phyloP scores from a whole-genome alignment of 2,113 vertebrate species.

The Urocynchramus pylzowi region DNA sequence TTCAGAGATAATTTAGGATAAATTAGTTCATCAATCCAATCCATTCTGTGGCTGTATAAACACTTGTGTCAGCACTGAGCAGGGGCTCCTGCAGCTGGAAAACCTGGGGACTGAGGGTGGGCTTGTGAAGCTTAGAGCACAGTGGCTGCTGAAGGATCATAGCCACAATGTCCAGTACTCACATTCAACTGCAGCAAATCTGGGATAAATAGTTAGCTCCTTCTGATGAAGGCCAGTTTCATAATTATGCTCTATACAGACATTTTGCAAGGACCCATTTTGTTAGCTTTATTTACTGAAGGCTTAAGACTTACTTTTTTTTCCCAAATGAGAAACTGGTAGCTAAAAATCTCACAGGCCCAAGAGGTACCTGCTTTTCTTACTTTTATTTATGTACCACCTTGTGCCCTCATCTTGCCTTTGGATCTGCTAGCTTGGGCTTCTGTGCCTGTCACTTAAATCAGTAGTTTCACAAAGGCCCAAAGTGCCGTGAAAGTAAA shows the following conservation, averaged over 20 bases:
- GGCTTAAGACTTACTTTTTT: neutral
- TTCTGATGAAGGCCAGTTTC: neutral
- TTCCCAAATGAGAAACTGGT: neutral
- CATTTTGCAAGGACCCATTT: neutral
- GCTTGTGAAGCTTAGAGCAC: neutral
- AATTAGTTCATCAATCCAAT: constrained; percentile 54
- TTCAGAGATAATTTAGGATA: constrained; percentile 3
- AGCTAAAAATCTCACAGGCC: neutral
- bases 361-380: neutral
- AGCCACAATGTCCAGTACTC: fast-evolving
- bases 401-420: constrained; percentile 15
- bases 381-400: constrained; percentile 25
- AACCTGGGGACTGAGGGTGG: neutral
- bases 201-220: neutral
- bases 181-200: neutral
- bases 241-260: neutral
- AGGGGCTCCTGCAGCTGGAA: neutral
- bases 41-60: constrained; percentile 40
- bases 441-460: constrained; percentile 12
- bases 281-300: neutral
- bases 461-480: neutral
- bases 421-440: neutral
- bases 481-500: neutral
- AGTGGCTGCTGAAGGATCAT: neutral
- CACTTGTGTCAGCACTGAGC: neutral